Percentiles rank a stretch among this genome's conserved stretches.
Conservation (phyloP, 2,113 vertebrate genomes). For the Rhinolophus sinicus region DNA sequence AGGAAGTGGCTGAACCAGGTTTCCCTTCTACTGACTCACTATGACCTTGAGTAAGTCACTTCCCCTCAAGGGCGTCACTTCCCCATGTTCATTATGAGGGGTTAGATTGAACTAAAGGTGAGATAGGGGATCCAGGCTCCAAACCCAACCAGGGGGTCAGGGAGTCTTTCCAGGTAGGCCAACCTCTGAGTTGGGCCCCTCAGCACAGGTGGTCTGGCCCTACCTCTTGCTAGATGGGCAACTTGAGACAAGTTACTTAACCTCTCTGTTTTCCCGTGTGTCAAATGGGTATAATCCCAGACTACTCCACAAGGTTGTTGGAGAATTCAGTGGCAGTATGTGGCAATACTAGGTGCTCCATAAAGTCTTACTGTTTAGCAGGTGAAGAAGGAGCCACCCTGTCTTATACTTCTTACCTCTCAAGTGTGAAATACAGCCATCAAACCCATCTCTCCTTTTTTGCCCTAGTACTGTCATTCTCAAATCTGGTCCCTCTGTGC, state of each 20-base stretch:
- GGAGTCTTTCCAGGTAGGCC: not conserved
- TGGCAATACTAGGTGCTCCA: not conserved
- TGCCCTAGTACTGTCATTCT: not conserved
- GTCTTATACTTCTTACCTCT: not conserved
- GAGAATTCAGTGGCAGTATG: not conserved
- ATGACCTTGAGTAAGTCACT: conserved; percentile 58
- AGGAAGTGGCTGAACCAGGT: conserved; percentile 58
- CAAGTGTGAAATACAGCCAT: not conserved
- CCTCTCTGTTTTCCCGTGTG: not conserved
- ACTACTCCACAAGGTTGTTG: not conserved
- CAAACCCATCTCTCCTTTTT: not conserved
- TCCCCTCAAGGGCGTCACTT: conserved; percentile 49
- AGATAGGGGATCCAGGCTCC: not conserved
- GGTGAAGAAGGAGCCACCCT: not conserved
- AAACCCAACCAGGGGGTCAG: not conserved
- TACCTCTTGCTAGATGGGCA: not conserved
- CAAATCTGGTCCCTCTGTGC: not conserved
- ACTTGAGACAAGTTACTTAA: not conserved
- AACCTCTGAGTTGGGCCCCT: not conserved
- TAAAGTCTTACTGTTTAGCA: not conserved
- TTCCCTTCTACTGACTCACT: conserved; percentile 67
- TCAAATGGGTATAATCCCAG: not conserved
- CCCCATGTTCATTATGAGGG: not conserved
- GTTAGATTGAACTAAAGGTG: not conserved
- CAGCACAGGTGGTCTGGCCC: not conserved